Evolutionary conservation across 2,113 vertebrate genomes (phyloP).

Genomic region (Speoplatyrhinus poulsoni): DNA sequence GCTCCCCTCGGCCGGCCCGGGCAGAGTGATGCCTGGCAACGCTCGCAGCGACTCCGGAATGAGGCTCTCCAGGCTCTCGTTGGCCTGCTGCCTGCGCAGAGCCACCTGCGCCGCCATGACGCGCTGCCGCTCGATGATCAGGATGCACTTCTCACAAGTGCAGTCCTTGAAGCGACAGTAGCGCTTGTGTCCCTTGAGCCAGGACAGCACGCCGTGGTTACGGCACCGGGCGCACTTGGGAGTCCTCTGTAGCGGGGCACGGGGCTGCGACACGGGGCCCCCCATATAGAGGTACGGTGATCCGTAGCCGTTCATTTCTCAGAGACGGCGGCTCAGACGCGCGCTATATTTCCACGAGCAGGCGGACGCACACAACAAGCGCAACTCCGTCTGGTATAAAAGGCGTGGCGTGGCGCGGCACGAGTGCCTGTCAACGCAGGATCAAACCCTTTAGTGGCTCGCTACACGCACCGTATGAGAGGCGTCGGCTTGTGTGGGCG

Average conservation of each 20-base stretch:
- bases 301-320: conserved; percentile 91
- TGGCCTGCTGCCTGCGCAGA: conserved; percentile 91
- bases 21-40: conserved; percentile 76
- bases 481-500: conserved; percentile 50
- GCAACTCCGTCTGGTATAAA: conserved; percentile 27
- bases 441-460: conserved; percentile 54
- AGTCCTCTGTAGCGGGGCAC: conserved; percentile 90
- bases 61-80: conserved; percentile 94
- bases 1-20: conserved; percentile 50
- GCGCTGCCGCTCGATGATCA: conserved; percentile 95
- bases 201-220: conserved; percentile 95
- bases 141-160: conserved; percentile 96
- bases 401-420: conserved; percentile 21
- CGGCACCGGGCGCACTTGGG: conserved; percentile 95
- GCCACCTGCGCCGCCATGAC: conserved; percentile 98
- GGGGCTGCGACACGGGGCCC: conserved; percentile 88
- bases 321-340: conserved; percentile 13
- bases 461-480: conserved; percentile 56
- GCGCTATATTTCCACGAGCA: conserved; percentile 16
- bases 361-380: conserved; percentile 17
- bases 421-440: conserved; percentile 29
- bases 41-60: conserved; percentile 88
- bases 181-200: conserved; percentile 96
- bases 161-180: conserved; percentile 98
- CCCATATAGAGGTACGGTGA: conserved; percentile 95